Base-by-base conservation (phyloP, 2,888 invertebrate species). In the Nebria brevicollis region DNA sequence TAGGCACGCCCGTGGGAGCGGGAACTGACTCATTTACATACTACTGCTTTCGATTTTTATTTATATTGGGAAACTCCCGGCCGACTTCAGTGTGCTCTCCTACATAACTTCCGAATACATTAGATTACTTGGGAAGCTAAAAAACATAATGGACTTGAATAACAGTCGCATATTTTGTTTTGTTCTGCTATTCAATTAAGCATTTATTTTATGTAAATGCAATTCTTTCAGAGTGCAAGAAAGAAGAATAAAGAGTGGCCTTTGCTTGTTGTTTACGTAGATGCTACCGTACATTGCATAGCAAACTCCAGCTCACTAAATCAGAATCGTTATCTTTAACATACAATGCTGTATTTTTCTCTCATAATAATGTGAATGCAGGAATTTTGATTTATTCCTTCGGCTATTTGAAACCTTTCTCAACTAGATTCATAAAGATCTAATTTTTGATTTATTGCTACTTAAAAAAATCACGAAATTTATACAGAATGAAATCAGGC, bases 161-260 rank as follows among this genome's bases (percentile, higher is more conserved):
- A 87, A 86, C 86, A 86, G 86, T 86, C 86, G 86, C 85, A 85
- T 85, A 86, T 86, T 86, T 87, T 85, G 85, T 85, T 86, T 85
- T 84, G 83, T 84, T 85, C 83, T 83, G 83, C 84, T 83, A 85
- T 86, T 86, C 86, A 87, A 87, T 87, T 86, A 86, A 85, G 86
- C 85, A 84, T 85, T 85, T 86, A 86, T 86, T 86, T 77, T 77
- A 70, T 77, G 81, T 74, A 82, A 84, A 83, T 83, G 82, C 77
- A 84, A 81, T 84, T 82, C 81, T 77, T 75, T 74, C 66, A 8
- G 72, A 77, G 77, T 77, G 77, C 77, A 77, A 70, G 70, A 25
- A 10, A 70, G 70, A 70, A 34, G 13, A 25, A 70, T 20, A 25
- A 25, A n/a, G 70, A n/a, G 70, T 70, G 11, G 70, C 2, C 70